Percentiles rank a stretch among this genome's conserved stretches.
Evolutionary conservation across 2,888 invertebrate species (phyloP).

Genomic region (Caenorhabditis wallacei): DNA sequence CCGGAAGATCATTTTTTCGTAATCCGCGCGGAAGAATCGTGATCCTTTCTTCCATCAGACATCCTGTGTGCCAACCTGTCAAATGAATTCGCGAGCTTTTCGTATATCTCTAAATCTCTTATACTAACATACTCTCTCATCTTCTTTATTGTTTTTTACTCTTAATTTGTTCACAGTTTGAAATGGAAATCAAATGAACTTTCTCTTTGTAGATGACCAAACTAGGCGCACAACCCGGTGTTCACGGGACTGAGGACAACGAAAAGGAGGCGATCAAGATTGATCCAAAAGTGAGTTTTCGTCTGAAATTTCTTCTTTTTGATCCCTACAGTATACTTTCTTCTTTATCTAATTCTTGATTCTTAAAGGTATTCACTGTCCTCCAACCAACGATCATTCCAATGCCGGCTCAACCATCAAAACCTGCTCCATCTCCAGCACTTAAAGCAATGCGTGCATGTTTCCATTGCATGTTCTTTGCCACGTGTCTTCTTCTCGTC

Average conservation of each 20-base stretch:
- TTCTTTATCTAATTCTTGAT: not conserved
- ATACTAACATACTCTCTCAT: not conserved
- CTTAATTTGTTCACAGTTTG: slow-evolving; percentile 14
- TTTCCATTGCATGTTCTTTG: slow-evolving; percentile 49
- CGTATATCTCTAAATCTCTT: slow-evolving; percentile 19
- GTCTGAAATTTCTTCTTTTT: too few species aligned
- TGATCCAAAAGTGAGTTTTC: slow-evolving; percentile 63
- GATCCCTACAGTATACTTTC: not conserved
- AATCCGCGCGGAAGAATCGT: slow-evolving; percentile 31
- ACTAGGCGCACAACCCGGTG: slow-evolving; percentile 69
- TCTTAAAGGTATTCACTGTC: slow-evolving; percentile 69
- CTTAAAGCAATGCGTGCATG: slow-evolving; percentile 41
- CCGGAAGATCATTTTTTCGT: slow-evolving; percentile 31
- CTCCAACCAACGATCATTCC: slow-evolving; percentile 69
- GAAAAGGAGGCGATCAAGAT: slow-evolving; percentile 68
- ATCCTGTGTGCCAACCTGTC: slow-evolving; percentile 29
- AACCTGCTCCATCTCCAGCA: slow-evolving; percentile 12
- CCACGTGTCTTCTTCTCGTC: slow-evolving; percentile 47
- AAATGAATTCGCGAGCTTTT: slow-evolving; percentile 21
- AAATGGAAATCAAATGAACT: slow-evolving; percentile 1
- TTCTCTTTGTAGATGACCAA: slow-evolving; percentile 69
- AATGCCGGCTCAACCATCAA: slow-evolving; percentile 55
- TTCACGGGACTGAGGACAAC: slow-evolving; percentile 66
- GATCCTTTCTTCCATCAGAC: not conserved
- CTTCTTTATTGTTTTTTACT: slow-evolving; percentile 27